Conservation (phyloP, 2,797 vertebrate genomes). For the Peromyscus nudipes region DNA sequence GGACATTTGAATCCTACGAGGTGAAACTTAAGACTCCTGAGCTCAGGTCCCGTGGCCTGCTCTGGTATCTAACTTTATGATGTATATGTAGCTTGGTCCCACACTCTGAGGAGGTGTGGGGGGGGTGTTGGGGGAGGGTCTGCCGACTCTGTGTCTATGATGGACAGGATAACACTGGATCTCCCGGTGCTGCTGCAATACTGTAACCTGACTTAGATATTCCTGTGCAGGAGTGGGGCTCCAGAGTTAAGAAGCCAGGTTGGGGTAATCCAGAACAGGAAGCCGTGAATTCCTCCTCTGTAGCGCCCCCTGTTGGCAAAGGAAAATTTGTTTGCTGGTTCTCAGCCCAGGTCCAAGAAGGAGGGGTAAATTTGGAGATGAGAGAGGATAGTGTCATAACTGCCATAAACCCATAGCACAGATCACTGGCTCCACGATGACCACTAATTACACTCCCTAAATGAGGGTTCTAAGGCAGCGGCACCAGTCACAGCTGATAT, state of each 20-base stretch:
- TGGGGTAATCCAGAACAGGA: neutral
- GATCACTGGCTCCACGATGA: neutral
- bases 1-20: neutral
- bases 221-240: neutral
- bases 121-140: rapidly evolving
- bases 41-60: neutral
- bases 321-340: neutral
- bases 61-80: neutral
- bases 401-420: neutral
- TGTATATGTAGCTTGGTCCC: neutral
- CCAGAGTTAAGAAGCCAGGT: neutral
- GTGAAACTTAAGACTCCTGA: neutral
- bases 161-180: neutral
- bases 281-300: neutral
- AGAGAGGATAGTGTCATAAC: neutral
- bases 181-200: neutral
- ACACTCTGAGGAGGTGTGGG: neutral
- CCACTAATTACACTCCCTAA: neutral
- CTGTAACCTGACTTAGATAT: neutral
- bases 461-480: neutral
- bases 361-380: neutral
- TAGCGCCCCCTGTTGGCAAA: neutral
- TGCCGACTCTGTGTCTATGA: neutral
- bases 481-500: neutral
- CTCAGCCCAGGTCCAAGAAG: neutral